Evolutionary conservation across 2,888 invertebrate species (phyloP), one percentile per base, ranked within the genome.

Genomic region (Odontocerum albicorne): DNA sequence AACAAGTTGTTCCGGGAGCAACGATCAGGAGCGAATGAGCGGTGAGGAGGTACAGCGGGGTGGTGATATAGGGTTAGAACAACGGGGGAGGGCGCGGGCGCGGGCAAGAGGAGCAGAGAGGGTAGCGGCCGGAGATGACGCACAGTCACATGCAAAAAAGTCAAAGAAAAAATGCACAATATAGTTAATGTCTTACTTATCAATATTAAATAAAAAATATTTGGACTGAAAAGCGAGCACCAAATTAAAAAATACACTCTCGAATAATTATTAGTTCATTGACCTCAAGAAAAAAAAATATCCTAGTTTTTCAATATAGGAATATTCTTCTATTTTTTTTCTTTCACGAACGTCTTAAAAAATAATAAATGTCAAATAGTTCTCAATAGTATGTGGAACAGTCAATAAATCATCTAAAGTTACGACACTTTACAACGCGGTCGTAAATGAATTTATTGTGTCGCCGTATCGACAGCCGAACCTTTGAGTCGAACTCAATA

Each of bases 11-110:
- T 15, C 15, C 52, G 40, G 45, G 45, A 46, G 52, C 52, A 45
- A 38, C 38, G 4, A 10, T 19, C 45, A 39, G 45, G 52, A 52
- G 45, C 31, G 52, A 22, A 45, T 35, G 44, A 31, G 17, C 32
- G 40, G 49, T 13, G 39, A 49, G 56, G 52, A 22, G 53, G 56
- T 73, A 75, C 71, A 72, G 70, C 72, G 72, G 71, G 66, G 57
- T 55, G 59, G 52, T 56, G 61, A 60, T 63, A 58, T 57, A 61
- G 60, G 60, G 62, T 55, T 62, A 54, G 65, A 62, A 61, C 59
- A 56, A 59, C 22, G 57, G 36, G 52, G 57, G 50, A 58, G 46
- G 27, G 45, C 40, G 57, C 59, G 62, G 60, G 62, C 57, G 64
- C 63, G 63, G 65, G 62, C 61, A 62, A 55, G 62, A 63, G 61